Conservation (phyloP, 2,888 invertebrate genomes). For the Nymphalis c-album region DNA sequence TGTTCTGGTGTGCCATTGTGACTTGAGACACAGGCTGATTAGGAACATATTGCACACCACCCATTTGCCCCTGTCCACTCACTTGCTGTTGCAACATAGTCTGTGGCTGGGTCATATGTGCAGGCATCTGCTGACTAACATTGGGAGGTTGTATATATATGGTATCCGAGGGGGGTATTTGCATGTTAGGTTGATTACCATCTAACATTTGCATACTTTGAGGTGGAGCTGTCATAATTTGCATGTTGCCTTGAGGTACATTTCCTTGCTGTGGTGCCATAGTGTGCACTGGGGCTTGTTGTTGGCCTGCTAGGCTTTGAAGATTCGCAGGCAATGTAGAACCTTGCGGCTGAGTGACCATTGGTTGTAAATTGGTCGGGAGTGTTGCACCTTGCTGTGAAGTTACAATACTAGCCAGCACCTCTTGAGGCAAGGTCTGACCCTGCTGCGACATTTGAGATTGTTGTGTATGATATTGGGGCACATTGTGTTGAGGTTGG, state of each 20-base stretch:
- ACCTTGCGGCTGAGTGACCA: conserved; percentile 79
- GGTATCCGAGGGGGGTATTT: conserved; percentile 78
- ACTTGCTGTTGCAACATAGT: conserved; percentile 74
- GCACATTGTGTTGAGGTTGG: conserved; percentile 75
- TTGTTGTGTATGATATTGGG: conserved; percentile 77
- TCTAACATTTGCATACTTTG: conserved; percentile 81
- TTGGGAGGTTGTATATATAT: conserved; percentile 75
- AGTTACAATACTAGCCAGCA: conserved; percentile 75
- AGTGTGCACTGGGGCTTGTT: conserved; percentile 71
- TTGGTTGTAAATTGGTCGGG: conserved; percentile 70
- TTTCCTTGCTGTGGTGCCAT: conserved; percentile 79
- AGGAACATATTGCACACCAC: conserved; percentile 69
- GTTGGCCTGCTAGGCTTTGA: conserved; percentile 76
- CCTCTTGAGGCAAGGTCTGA: conserved; percentile 75
- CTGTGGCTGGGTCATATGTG: conserved; percentile 72
- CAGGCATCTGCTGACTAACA: conserved; percentile 72
- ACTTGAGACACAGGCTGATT: conserved; percentile 69
- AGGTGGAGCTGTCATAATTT: conserved; percentile 79
- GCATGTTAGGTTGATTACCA: conserved; percentile 79
- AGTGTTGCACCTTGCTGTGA: conserved; percentile 77
- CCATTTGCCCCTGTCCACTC: conserved; percentile 72
- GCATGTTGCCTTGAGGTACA: conserved; percentile 81
- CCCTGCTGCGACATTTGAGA: conserved; percentile 76
- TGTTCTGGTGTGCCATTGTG: conserved; percentile 75
- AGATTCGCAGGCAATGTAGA: conserved; percentile 83